Percentiles rank a stretch among this genome's conserved stretches.
Evolutionary conservation across 2,113 vertebrate genomes (phyloP).

Genomic region (Archocentrus centrarchus): DNA sequence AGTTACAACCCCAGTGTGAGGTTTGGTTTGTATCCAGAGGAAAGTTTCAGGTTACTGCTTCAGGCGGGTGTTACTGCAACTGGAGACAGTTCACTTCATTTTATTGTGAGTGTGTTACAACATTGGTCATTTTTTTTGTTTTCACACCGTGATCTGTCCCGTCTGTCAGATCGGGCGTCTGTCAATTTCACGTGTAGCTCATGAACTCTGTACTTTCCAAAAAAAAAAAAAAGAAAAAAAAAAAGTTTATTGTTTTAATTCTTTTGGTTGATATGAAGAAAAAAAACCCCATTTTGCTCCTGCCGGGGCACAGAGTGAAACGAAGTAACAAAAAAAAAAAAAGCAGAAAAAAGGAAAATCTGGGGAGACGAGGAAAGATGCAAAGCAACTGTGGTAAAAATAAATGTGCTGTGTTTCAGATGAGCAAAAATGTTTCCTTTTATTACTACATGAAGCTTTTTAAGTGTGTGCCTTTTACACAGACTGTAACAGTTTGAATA

Average conservation of each 20-base stretch:
- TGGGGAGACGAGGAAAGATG: constrained; percentile 27
- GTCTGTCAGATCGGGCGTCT: constrained; percentile 7
- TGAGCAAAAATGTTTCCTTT: constrained; percentile 39
- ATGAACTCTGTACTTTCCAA: constrained; percentile 30
- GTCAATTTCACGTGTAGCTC: constrained; percentile 42
- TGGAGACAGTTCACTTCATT: constrained; percentile 49
- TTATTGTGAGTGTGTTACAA: constrained; percentile 69
- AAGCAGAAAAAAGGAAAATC: background rate
- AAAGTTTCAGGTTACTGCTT: constrained; percentile 77
- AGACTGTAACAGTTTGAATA: constrained; percentile 14
- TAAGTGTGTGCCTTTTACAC: background rate
- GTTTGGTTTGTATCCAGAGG: constrained; percentile 27
- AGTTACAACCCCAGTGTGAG: constrained; percentile 75
- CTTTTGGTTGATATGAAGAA: constrained; percentile 57
- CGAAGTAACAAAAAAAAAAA: background rate
- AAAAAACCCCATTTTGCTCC: constrained; percentile 8
- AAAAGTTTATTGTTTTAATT: background rate
- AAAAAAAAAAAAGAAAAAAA: background rate
- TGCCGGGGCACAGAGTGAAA: constrained; percentile 28
- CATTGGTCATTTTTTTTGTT: constrained; percentile 39
- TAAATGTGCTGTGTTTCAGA: constrained; percentile 8
- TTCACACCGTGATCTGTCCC: background rate
- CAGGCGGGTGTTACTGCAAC: constrained; percentile 77
- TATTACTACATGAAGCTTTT: constrained; percentile 37
- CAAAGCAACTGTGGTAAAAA: constrained; percentile 76